phyloP scores from a whole-genome alignment of 2,888 invertebrate genomes.

The Osmoderma eremita region DNA sequence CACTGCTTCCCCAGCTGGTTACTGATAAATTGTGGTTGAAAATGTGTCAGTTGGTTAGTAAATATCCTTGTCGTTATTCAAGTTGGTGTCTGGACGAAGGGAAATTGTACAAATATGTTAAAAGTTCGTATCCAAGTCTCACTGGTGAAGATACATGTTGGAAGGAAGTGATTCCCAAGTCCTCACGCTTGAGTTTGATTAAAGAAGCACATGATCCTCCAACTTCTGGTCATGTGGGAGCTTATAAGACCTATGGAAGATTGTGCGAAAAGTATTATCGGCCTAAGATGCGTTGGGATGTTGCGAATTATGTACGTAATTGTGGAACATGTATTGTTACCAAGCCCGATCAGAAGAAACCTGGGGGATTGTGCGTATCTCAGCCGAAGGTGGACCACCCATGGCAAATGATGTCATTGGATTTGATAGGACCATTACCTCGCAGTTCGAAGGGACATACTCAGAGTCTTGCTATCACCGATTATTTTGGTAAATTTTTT shows the following conservation, averaged over 20 bases:
- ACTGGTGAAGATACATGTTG: constrained; percentile 27
- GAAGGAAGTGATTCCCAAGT: constrained; percentile 43
- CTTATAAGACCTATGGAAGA: constrained; percentile 47
- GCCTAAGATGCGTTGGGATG: constrained; percentile 48
- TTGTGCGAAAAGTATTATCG: constrained; percentile 49
- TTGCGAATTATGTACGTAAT: constrained; percentile 20
- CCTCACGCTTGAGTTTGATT: constrained; percentile 26
- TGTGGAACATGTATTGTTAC: constrained; percentile 31
- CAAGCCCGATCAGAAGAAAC: too few species aligned
- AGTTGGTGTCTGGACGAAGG: background rate
- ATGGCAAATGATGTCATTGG: constrained; percentile 43
- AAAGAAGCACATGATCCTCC: constrained; percentile 37
- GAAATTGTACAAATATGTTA: background rate
- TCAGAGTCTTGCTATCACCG: constrained; percentile 44
- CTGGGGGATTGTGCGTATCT: constrained; percentile 24
- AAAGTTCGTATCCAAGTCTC: constrained; percentile 29
- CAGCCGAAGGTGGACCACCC: constrained; percentile 27
- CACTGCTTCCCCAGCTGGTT: too few species aligned
- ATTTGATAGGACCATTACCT: constrained; percentile 45
- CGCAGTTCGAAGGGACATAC: constrained; percentile 33
- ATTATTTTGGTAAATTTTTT: constrained; percentile 42
- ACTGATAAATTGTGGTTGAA: background rate
- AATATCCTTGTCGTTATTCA: background rate
- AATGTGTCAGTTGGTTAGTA: background rate
- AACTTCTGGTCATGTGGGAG: constrained; percentile 48